phyloP scores from a whole-genome alignment of 53 echinoderm and acorn worm genomes.

The Zoroaster sp. region DNA sequence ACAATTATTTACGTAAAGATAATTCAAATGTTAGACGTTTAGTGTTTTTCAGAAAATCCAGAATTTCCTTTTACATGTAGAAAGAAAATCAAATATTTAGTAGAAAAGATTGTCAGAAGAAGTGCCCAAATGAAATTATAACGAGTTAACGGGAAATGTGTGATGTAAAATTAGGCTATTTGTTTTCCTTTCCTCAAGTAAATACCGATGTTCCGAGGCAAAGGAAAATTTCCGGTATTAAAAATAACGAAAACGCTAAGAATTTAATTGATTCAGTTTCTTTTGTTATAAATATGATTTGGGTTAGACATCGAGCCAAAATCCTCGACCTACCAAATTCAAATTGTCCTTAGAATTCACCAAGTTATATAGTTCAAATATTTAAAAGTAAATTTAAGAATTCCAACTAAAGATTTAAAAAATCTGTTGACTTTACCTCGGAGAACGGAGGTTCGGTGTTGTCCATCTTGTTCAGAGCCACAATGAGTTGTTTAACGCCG shows the following conservation, averaged over 20 bases:
- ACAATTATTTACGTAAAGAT: background rate
- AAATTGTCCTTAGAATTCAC: background rate
- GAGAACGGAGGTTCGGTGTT: conserved; percentile 73
- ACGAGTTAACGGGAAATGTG: too few relatives aligned
- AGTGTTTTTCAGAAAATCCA: background rate
- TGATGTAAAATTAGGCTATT: too few relatives aligned
- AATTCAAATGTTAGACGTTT: background rate
- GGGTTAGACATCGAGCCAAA: background rate
- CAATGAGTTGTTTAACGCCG: conserved; percentile 80
- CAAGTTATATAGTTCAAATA: background rate
- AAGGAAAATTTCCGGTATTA: too few relatives aligned
- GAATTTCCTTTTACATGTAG: too few relatives aligned
- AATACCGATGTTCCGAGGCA: too few relatives aligned
- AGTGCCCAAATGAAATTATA: too few relatives aligned
- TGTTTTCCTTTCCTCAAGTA: too few relatives aligned
- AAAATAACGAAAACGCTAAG: too few relatives aligned
- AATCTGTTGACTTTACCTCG: conserved; percentile 19
- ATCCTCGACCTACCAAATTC: background rate
- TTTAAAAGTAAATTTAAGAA: background rate
- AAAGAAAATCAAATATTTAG: too few relatives aligned
- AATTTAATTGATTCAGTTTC: background rate
- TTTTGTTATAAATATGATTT: background rate
- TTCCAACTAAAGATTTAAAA: background rate
- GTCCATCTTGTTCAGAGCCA: conserved; percentile 82
- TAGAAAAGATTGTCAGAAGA: too few relatives aligned